Conservation (phyloP, 2,797 vertebrate species). For the Triplophysa bombifrons region DNA sequence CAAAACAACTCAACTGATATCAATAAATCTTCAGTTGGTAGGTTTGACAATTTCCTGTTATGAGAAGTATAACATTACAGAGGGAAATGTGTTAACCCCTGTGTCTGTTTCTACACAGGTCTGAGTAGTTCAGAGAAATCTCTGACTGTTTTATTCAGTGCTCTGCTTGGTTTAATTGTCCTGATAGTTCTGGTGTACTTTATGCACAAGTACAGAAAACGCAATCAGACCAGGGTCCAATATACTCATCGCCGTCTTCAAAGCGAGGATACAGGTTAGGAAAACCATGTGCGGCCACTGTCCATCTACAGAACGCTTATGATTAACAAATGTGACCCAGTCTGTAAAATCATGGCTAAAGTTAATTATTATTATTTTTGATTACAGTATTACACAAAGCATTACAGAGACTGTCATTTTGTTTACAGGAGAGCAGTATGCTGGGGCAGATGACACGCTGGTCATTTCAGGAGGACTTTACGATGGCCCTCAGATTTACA, state of each 20-base stretch:
- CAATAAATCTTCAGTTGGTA: slow-evolving; percentile 30
- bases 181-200: slow-evolving; percentile 62
- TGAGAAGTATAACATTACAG: slow-evolving; percentile 1
- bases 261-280: slow-evolving; percentile 72
- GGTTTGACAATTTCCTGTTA: slow-evolving; percentile 1
- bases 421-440: slow-evolving; percentile 65
- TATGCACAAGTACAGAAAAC: slow-evolving; percentile 66
- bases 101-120: slow-evolving; percentile 27
- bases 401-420: background rate
- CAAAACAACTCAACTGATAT: slow-evolving; percentile 1
- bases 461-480: slow-evolving; percentile 80
- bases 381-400: background rate
- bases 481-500: slow-evolving; percentile 73
- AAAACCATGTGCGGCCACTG: background rate
- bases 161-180: slow-evolving; percentile 64
- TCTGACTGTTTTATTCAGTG: slow-evolving; percentile 75
- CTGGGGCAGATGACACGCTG: slow-evolving; percentile 71
- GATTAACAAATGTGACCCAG: background rate
- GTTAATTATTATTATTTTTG: background rate
- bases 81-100: slow-evolving; percentile 7
- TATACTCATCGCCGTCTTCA: slow-evolving; percentile 77
- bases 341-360: background rate
- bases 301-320: background rate
- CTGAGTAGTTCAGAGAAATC: slow-evolving; percentile 70
- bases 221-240: slow-evolving; percentile 69